A percentile compares a stretch with the other conserved stretches of the same genome.
Evolutionary conservation across 2,113 vertebrate genomes (phyloP).

Genomic region (Monarcha castaneiventris): DNA sequence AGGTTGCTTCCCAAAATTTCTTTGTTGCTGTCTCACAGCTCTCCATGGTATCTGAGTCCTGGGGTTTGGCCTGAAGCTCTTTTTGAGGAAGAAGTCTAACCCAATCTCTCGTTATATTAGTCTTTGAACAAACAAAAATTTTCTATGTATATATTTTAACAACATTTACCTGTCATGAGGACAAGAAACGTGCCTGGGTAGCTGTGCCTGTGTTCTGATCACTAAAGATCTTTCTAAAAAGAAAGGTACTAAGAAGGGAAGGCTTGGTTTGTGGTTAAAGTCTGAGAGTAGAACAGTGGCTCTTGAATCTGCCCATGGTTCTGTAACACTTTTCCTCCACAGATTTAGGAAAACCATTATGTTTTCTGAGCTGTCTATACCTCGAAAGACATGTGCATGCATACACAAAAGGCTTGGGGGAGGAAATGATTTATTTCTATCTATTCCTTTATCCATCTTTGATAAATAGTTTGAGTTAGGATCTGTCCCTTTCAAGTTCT

Average conservation of each 20-base stretch:
- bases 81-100: background rate
- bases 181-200: background rate
- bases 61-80: background rate
- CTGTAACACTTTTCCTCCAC: background rate
- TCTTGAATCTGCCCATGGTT: background rate
- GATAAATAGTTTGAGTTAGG: background rate
- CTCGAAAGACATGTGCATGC: background rate
- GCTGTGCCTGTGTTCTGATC: background rate
- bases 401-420: fast-evolving
- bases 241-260: background rate
- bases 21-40: background rate
- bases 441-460: background rate
- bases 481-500: background rate
- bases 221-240: background rate
- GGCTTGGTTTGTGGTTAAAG: background rate
- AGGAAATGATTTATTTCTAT: background rate
- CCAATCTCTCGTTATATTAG: background rate
- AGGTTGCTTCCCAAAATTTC: background rate
- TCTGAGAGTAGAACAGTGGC: background rate
- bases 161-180: background rate
- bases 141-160: background rate
- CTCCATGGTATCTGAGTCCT: background rate
- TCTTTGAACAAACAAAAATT: background rate
- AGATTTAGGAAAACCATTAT: background rate
- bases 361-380: background rate